phyloP scores from a whole-genome alignment of 2,797 vertebrate genomes.

The Pangasius macronema region DNA sequence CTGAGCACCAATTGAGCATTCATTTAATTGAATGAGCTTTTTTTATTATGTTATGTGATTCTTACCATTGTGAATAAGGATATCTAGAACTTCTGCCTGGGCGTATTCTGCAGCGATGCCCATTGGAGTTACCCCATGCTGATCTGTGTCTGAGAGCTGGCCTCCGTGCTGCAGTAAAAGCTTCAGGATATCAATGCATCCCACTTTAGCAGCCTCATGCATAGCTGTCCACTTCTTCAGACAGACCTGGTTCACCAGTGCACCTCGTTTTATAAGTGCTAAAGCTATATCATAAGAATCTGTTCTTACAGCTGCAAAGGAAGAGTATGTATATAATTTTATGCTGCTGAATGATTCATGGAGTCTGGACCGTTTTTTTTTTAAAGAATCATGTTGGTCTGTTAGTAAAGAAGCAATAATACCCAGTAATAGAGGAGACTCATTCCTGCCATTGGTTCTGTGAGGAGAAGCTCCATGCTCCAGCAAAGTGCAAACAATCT shows the following conservation, averaged over 20 bases:
- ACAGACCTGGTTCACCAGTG: conserved; percentile 80
- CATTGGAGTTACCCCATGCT: conserved; percentile 80
- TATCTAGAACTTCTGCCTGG: conserved; percentile 79
- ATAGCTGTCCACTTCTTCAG: conserved; percentile 81
- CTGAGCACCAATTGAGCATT: neutral
- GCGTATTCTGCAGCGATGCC: conserved; percentile 81
- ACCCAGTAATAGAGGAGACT: conserved; percentile 85
- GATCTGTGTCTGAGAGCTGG: conserved; percentile 75
- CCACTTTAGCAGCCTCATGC: conserved; percentile 86
- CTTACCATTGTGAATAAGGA: conserved; percentile 85
- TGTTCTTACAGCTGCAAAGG: conserved; percentile 73
- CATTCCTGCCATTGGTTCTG: conserved; percentile 80
- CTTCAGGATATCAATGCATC: conserved; percentile 74
- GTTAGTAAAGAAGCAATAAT: conserved; percentile 45
- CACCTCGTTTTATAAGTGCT: conserved; percentile 75
- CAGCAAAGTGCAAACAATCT: conserved; percentile 78
- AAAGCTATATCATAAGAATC: conserved; percentile 77
- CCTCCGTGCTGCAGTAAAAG: conserved; percentile 81
- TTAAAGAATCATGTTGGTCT: neutral
- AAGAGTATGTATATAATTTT: conserved; percentile 6
- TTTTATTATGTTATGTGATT: neutral
- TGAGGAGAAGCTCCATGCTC: conserved; percentile 80
- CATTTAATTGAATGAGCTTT: neutral
- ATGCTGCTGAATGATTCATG: neutral
- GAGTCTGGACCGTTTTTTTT: neutral